Base-by-base conservation (phyloP, 1,140 invertebrate genomes). In the Drosophila tropicalis region DNA sequence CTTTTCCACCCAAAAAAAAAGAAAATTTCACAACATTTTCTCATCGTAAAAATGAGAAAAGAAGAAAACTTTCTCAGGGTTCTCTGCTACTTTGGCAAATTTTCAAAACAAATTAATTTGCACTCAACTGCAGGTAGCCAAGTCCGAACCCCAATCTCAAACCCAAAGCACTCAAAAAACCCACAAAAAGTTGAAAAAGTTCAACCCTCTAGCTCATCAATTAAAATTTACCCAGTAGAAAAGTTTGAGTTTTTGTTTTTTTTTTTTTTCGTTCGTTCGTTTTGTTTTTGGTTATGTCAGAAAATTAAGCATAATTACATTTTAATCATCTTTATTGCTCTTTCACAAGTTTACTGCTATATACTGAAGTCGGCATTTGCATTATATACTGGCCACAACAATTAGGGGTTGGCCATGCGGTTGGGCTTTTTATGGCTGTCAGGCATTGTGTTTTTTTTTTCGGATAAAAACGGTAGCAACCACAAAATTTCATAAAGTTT, bases 251-350 rank as follows among this genome's bases (percentile, higher is more conserved):
- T 9, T 72, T 6, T 41, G n/a, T 32, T 12, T 62, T 4, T 62
- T n/a, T 66, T 34, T 57, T 29, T 72, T 57, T 56, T 5, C 51
- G 25, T 62, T 19, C 34, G 2, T 36, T 29, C 41, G 29, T 47
- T 67, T 47, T 62, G 51, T 63, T 63, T 80, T 51, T 51, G 56
- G 29, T 58, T 58, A 34, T 83, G 77, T 90, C 79, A 85, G 84
- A 82, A 91, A 91, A 91, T 91, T 89, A 90, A 78, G 79, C 76
- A 85, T 91, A 91, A 91, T 91, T 91, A 91, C 89, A 91, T 91
- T 91, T 91, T 91, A 91, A 91, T 91, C 81, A 91, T 91, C 81
- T 90, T 90, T 86, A 91, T 91, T 90, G 89, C 89, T 80, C 89
- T 90, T 90, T 91, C 64, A 89, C 84, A 89, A 84, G 66, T 89